Percentiles rank a stretch among this genome's conserved stretches.
These are phyloP conservation scores for Peromyscus californicus DNA, from an alignment of 2,113 vertebrate genomes.

Conservation along the genomic window DNA sequence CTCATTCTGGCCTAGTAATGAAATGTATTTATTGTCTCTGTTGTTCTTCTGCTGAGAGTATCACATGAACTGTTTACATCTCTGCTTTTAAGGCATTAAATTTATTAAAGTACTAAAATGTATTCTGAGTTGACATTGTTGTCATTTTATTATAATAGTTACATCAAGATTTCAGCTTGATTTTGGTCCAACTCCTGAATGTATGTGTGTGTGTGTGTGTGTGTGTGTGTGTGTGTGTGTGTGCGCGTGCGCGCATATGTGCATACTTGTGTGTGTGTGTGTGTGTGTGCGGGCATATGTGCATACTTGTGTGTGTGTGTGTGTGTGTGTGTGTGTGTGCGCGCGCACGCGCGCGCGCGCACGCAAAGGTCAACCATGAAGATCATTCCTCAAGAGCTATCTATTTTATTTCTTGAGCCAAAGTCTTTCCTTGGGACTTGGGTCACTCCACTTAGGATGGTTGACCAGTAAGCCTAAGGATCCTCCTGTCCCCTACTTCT, in stretches of 20 bases:
- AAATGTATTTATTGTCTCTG: not conserved
- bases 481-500: no score
- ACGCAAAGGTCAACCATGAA: not conserved
- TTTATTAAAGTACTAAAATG: not conserved
- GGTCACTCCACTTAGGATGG: not conserved
- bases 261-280: not conserved
- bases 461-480: not conserved
- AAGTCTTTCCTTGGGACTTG: not conserved
- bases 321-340: no score
- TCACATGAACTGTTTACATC: not conserved
- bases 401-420: not conserved
- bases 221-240: not conserved
- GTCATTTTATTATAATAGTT: not conserved
- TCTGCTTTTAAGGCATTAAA: conserved; percentile 10
- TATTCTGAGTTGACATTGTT: not conserved
- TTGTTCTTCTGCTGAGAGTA: not conserved
- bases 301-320: not conserved
- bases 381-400: not conserved
- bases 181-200: not conserved
- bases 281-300: no score
- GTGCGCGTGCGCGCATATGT: no score
- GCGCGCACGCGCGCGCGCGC: no score
- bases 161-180: not conserved
- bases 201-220: not conserved
- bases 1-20: not conserved